Conservation (phyloP, 2,888 invertebrate genomes). For the Ennomos fuscantarius region DNA sequence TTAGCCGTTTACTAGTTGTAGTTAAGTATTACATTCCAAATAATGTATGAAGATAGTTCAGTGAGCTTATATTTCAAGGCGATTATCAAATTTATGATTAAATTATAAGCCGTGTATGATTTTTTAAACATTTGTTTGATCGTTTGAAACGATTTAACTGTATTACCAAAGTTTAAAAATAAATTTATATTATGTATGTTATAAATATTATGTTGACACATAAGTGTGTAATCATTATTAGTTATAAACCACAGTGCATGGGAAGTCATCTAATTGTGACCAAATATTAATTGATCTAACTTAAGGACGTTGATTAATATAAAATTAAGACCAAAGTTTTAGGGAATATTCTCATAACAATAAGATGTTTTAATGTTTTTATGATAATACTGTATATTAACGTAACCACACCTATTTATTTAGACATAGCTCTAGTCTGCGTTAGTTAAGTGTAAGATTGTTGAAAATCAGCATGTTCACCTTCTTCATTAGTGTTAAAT, state of each 20-base stretch:
- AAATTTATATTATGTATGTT: neutral
- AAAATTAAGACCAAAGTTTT: slow-evolving; percentile 24
- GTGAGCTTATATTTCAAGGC: slow-evolving; percentile 23
- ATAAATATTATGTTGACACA: neutral
- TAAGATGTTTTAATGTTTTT: slow-evolving; percentile 48
- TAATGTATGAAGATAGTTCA: slow-evolving; percentile 28
- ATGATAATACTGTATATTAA: slow-evolving; percentile 40
- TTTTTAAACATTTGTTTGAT: slow-evolving; percentile 38
- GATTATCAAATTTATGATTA: slow-evolving; percentile 10
- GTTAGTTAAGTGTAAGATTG: slow-evolving; percentile 34
- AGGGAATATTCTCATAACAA: slow-evolving; percentile 38
- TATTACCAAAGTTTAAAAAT: slow-evolving; percentile 13
- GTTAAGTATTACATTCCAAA: slow-evolving; percentile 61
- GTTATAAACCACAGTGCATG: slow-evolving; percentile 40
- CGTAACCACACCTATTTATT: slow-evolving; percentile 49
- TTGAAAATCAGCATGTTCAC: slow-evolving; percentile 8
- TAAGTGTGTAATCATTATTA: slow-evolving; percentile 27
- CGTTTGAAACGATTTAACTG: slow-evolving; percentile 62
- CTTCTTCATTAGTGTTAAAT: neutral
- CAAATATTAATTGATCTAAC: slow-evolving; percentile 35
- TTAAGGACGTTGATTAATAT: slow-evolving; percentile 14
- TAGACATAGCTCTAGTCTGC: slow-evolving; percentile 53
- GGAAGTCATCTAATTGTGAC: slow-evolving; percentile 54
- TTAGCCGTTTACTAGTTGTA: no score
- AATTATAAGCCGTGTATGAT: neutral